Evolutionary conservation across 2,888 invertebrate genomes (phyloP).

Genomic region (Cantharis rufa): DNA sequence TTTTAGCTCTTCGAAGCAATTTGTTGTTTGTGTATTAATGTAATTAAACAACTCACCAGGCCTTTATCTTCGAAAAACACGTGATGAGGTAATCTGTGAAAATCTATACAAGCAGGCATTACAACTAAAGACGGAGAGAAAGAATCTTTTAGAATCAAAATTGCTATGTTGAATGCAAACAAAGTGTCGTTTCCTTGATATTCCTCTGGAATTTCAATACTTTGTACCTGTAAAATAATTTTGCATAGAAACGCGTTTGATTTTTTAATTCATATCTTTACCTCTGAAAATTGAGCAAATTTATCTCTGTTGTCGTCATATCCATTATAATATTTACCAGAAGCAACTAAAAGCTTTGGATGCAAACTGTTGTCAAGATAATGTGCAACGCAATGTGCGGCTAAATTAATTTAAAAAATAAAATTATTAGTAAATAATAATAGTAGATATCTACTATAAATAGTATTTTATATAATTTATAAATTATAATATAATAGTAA

Average conservation of each 20-base stretch:
- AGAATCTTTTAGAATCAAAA: neutral
- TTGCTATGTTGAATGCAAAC: neutral
- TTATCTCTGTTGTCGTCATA: neutral
- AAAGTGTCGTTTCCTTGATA: neutral
- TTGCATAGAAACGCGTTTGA: neutral
- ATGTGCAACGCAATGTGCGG: neutral
- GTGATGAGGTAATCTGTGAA: neutral
- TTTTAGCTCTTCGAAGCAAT: too few species aligned
- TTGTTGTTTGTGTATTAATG: too few species aligned
- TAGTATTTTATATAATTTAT: too few species aligned
- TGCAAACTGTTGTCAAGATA: neutral
- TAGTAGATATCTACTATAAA: too few species aligned
- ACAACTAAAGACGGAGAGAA: neutral
- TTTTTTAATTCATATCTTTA: neutral
- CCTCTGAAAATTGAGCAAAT: neutral
- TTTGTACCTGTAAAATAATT: neutral
- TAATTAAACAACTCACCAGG: too few species aligned
- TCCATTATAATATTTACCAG: neutral
- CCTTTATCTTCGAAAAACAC: neutral
- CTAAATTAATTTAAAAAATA: neutral
- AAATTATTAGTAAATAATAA: too few species aligned
- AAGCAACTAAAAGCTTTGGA: neutral
- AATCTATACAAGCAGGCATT: neutral
- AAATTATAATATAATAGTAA: too few species aligned
- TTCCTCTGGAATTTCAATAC: neutral